Evolutionary conservation across 2,797 vertebrate species (phyloP).

Genomic region (Onychomys leucogaster): DNA sequence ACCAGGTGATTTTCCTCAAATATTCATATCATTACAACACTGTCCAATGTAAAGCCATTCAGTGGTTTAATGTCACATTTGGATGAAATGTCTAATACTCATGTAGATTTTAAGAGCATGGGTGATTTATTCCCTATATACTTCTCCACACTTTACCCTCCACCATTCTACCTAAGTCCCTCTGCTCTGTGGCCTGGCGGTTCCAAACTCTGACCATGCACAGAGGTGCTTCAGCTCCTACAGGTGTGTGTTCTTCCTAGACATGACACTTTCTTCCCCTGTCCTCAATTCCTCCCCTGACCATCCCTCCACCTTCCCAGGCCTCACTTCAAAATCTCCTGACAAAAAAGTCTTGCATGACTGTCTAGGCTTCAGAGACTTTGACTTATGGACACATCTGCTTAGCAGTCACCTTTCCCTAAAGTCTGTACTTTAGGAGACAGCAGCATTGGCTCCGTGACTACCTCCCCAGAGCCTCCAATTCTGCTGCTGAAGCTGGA

Average conservation of each 20-base stretch:
- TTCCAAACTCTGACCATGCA: not conserved
- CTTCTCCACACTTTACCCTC: not conserved
- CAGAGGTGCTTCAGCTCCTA: not conserved
- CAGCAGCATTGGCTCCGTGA: not conserved
- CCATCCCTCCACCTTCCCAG: not conserved
- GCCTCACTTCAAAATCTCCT: conserved; percentile 13
- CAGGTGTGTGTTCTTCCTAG: not conserved
- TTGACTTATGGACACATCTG: not conserved
- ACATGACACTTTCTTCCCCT: not conserved
- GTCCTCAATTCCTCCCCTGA: not conserved
- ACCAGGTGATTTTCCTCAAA: conserved; percentile 11
- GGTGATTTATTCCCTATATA: not conserved
- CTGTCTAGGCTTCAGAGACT: not conserved
- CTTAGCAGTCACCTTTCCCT: not conserved
- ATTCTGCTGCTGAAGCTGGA: not conserved
- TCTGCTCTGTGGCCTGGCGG: not conserved
- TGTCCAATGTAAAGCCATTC: not conserved
- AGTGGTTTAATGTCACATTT: not conserved
- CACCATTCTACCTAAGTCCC: not conserved
- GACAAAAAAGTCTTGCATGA: not conserved
- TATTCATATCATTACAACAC: not conserved
- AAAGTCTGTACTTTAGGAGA: not conserved
- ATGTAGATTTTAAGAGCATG: not conserved
- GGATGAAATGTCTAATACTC: not conserved
- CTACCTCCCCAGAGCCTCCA: not conserved